Percentiles rank a stretch among this genome's conserved stretches.
These are phyloP conservation scores for Epinotia bilunana DNA, from an alignment of 2,888 invertebrate species.

Conservation along the genomic window DNA sequence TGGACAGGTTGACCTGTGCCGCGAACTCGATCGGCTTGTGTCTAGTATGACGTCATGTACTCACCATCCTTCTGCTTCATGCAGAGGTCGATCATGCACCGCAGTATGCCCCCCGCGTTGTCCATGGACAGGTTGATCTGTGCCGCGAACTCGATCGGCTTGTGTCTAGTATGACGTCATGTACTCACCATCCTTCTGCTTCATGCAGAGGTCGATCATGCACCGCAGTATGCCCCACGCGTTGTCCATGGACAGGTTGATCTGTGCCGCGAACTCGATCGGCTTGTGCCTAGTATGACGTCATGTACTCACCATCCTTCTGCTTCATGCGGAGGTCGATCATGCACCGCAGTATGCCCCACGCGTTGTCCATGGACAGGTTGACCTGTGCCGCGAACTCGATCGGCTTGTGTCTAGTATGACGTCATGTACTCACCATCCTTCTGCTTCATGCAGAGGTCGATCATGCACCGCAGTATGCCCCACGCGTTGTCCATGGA, in stretches of 20 bases:
- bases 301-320: slow-evolving; percentile 89
- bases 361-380: slow-evolving; percentile 99
- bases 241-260: slow-evolving; percentile 99
- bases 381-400: slow-evolving; percentile 99
- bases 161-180: not conserved
- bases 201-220: slow-evolving; percentile 98
- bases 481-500: slow-evolving; percentile 99
- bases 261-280: slow-evolving; percentile 98
- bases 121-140: too few species aligned
- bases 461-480: slow-evolving; percentile 97
- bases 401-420: slow-evolving; percentile 89
- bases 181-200: slow-evolving; percentile 94
- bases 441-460: slow-evolving; percentile 98
- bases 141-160: too few species aligned
- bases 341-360: slow-evolving; percentile 99
- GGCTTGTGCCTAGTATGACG: slow-evolving; percentile 87
- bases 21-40: too few species aligned
- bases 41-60: too few species aligned
- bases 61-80: too few species aligned
- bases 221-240: slow-evolving; percentile 99
- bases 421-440: slow-evolving; percentile 86
- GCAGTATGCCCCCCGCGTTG: too few species aligned
- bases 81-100: too few species aligned
- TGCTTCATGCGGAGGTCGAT: slow-evolving; percentile 99
- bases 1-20: too few species aligned